Evolutionary conservation across 2,888 invertebrate species (phyloP).

Genomic region (Polylopha cassiicola): DNA sequence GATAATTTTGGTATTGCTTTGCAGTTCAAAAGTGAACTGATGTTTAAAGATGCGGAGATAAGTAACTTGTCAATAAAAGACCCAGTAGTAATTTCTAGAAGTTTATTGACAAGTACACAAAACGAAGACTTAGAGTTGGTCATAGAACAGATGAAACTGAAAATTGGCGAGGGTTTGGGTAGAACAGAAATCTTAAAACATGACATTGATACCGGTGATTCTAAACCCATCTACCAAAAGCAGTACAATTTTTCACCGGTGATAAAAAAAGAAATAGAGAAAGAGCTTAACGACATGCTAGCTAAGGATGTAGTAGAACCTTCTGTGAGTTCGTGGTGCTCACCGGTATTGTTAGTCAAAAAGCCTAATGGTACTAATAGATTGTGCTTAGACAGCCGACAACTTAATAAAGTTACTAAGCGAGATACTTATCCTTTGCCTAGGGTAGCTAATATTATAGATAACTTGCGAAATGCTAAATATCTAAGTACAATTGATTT

Average conservation of each 20-base stretch:
- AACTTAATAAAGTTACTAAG: slow-evolving; percentile 24
- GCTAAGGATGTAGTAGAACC: slow-evolving; percentile 13
- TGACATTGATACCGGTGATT: background rate
- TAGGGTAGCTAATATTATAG: slow-evolving; percentile 22
- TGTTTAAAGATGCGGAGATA: background rate
- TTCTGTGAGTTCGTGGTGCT: slow-evolving; percentile 19
- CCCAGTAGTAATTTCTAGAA: background rate
- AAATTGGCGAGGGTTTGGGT: slow-evolving; percentile 17
- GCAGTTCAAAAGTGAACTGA: background rate
- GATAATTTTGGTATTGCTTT: slow-evolving; percentile 13
- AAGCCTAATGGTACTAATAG: no score
- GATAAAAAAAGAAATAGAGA: slow-evolving; percentile 6
- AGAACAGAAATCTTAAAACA: slow-evolving; percentile 6
- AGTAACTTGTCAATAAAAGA: background rate
- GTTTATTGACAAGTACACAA: background rate
- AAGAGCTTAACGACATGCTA: slow-evolving; percentile 8
- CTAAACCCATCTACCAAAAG: slow-evolving; percentile 8
- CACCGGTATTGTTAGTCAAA: slow-evolving; percentile 11
- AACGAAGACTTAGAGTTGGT: slow-evolving; percentile 1
- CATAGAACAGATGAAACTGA: background rate
- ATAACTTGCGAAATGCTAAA: slow-evolving; percentile 21
- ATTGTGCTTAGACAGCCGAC: slow-evolving; percentile 5
- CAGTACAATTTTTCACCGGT: slow-evolving; percentile 16
- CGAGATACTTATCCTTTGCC: slow-evolving; percentile 19
- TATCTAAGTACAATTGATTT: slow-evolving; percentile 26